Evolutionary conservation across 2,113 vertebrate species (phyloP), one percentile per base, ranked within the genome.

Genomic region (Suncus etruscus): DNA sequence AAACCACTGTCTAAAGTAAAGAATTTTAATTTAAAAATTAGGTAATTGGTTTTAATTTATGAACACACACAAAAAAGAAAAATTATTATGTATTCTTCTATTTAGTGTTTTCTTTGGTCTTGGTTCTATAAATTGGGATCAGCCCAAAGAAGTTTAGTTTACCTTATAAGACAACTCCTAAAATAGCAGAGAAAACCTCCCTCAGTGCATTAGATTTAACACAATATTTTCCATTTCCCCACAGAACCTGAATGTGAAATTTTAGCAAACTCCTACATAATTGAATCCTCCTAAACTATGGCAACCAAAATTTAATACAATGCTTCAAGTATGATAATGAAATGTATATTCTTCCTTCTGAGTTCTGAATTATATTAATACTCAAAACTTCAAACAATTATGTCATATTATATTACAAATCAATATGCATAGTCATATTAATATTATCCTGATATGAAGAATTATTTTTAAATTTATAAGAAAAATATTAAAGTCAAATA

Each of bases 231-330:
- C 58, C n/a, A 70, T 2, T 3, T 47, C 48, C 51, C 73, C 45
- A 48, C 16, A 83, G 86, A 61, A 15, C 4, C n/a, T 24, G 9
- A 50, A 29, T 2, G 24, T 18, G 22, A 76, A 45, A 75, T 47
- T 89, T 11, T n/a, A 92, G 31, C 11, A 90, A 83, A 72, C 25
- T 79, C 47, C 51, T 24, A 86, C 11, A 32, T n/a, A 75, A 75
- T 31, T 88, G 68, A 61, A 68, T 5, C 27, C 7, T 45, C 68
- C 12, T 14, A 70, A 87, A 82, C 0, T 8, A 61, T 39, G 11
- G 48, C 14, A 83, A 65, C 6, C 24, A 78, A 48, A 47, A 81
- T 31, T 68, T 6, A 87, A 24, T 12, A 61, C 1, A 61, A 31
- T 29, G 1, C 0, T 32, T 4, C n/a, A 20, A 27, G 10, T 51